Base-by-base conservation (phyloP, 2,797 vertebrate genomes). In the Sebastiscus albofasciatus region DNA sequence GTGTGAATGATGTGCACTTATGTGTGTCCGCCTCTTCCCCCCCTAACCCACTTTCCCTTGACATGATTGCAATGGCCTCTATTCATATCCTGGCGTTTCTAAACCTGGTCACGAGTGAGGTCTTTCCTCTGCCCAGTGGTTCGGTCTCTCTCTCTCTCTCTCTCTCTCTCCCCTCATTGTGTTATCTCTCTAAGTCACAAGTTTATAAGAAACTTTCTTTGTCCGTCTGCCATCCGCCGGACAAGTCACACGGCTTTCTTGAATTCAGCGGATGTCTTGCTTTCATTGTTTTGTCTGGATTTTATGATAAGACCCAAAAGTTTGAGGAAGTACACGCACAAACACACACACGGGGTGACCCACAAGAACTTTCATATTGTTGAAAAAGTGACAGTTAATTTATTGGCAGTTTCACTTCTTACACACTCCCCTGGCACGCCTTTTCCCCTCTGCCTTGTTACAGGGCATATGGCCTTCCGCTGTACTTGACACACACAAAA, bases 331-430 rank as follows among this genome's bases (percentile, higher is more conserved):
- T 58, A 4, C 27, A 49, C 46, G n/a, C 56, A 8, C 39, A 2
- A 13, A 71, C 39, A 42, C 36, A 36, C 46, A 71, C 56, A 10
- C 39, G 2, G 39, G 4, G 8, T 33, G 70, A 71, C 60, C 52
- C 26, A 1, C 14, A 31, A 72, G 31, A 79, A 59, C 36, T 26
- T 22, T 67, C 42, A 33, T 77, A 86, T 92, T 90, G 85, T 90
- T 84, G 58, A 84, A 87, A 85, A 87, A 87, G 82, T 90, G 86
- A 85, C 82, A 80, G 75, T 82, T 92, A 34, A 87, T 85, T 76
- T 82, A 90, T 77, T 39, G 70, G 36, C 60, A 36, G 69, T 90
- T 90, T 92, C 26, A 59, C 82, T 92, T 78, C 66, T 81, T 34
- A 20, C 62, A 68, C 12, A 76, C 87, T 79, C 76, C 77, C 26